Conservation (phyloP, 1,140 invertebrate genomes). For the Sipha flava region DNA sequence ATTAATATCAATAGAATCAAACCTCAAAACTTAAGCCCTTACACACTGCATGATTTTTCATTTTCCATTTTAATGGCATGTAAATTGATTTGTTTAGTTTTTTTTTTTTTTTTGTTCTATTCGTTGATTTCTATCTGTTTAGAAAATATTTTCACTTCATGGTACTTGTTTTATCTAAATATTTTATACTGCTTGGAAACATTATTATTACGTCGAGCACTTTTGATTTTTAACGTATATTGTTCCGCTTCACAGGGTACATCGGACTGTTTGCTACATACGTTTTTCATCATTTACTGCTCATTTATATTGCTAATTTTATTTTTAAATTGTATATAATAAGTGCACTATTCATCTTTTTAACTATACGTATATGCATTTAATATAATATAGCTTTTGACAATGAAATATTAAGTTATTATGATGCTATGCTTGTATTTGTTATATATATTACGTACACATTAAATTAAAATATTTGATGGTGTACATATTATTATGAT, state of each 20-base stretch:
- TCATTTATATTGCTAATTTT: background rate
- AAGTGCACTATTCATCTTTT: background rate
- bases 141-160: too few species aligned
- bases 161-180: too few species aligned
- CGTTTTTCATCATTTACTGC: background rate
- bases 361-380: too few species aligned
- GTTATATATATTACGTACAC: background rate
- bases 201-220: background rate
- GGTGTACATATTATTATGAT: too few species aligned
- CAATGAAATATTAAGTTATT: background rate
- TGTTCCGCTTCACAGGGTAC: constrained; percentile 9
- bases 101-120: background rate
- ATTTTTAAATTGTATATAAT: background rate
- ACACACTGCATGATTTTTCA: background rate
- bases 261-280: background rate
- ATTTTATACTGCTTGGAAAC: background rate
- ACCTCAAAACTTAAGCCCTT: background rate
- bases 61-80: background rate
- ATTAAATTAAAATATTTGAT: too few species aligned
- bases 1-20: too few species aligned
- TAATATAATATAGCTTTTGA: background rate
- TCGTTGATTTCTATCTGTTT: too few species aligned
- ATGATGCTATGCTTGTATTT: background rate
- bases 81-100: background rate
- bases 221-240: background rate